These are phyloP conservation scores for Trachelus tabidus DNA, from an alignment of 2,888 invertebrate genomes.

Conservation along the genomic window DNA sequence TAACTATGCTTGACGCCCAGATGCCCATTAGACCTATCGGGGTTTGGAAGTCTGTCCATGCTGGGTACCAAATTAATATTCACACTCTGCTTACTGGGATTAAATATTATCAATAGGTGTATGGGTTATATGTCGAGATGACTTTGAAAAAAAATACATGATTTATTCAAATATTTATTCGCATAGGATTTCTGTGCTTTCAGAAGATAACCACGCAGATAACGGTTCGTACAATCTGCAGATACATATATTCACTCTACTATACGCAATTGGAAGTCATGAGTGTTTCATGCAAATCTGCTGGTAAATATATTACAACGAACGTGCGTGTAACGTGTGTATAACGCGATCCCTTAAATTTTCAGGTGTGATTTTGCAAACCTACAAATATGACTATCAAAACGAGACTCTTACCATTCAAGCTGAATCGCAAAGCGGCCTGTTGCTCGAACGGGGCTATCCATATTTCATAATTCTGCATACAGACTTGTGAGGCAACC, in stretches of 20 bases:
- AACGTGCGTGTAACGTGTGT: background rate
- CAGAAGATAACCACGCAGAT: background rate
- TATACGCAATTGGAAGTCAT: conserved; percentile 22
- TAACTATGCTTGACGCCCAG: conserved; percentile 42
- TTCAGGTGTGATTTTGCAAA: background rate
- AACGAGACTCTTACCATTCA: background rate
- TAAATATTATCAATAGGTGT: background rate
- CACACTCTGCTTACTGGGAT: background rate
- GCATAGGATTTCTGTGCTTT: background rate
- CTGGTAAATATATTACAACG: background rate
- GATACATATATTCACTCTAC: background rate
- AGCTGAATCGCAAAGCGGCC: background rate
- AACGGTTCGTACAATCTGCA: background rate
- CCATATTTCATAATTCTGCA: background rate
- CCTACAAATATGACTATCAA: background rate
- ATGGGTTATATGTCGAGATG: background rate
- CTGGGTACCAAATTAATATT: conserved; percentile 4
- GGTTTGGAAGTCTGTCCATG: background rate
- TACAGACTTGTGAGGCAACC: background rate
- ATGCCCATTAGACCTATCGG: background rate
- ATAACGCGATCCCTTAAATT: background rate
- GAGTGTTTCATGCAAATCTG: conserved; percentile 27
- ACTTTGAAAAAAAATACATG: background rate
- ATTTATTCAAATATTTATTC: background rate
- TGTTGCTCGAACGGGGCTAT: background rate